Percentiles rank a stretch among this genome's conserved stretches.
Conservation (phyloP, 2,113 vertebrate species). For the Bujurquina vittata region DNA sequence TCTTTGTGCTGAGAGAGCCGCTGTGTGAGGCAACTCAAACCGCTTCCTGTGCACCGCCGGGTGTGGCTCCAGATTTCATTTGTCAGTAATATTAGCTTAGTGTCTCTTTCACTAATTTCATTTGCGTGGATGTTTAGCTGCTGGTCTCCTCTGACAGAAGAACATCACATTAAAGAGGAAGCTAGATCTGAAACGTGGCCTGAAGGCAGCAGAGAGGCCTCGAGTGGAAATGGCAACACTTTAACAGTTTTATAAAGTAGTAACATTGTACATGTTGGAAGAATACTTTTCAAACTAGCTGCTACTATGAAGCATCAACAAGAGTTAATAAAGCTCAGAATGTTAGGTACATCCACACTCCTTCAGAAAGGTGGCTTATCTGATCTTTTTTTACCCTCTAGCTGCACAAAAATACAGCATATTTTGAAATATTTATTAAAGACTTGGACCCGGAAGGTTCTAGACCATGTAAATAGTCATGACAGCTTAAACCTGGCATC, state of each 20-base stretch:
- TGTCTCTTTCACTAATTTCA: slow-evolving; percentile 10
- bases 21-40: neutral
- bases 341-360: neutral
- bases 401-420: neutral
- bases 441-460: neutral
- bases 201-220: neutral
- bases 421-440: neutral
- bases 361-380: neutral
- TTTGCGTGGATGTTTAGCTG: slow-evolving; percentile 11
- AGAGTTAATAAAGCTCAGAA: neutral
- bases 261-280: neutral
- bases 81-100: neutral
- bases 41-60: slow-evolving; percentile 26
- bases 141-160: neutral
- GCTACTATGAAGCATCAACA: neutral
- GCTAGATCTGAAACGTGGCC: neutral
- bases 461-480: too few relatives aligned
- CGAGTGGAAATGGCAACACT: neutral
- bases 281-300: neutral
- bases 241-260: neutral
- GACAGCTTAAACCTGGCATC: too few relatives aligned
- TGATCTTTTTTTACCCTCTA: neutral
- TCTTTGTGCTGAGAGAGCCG: slow-evolving; percentile 43
- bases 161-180: neutral
- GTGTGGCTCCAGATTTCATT: slow-evolving; percentile 30